Percentiles rank a stretch among this genome's conserved stretches.
These are phyloP conservation scores for Cichladusa arquata DNA, from an alignment of 2,113 vertebrate species.

Conservation along the genomic window DNA sequence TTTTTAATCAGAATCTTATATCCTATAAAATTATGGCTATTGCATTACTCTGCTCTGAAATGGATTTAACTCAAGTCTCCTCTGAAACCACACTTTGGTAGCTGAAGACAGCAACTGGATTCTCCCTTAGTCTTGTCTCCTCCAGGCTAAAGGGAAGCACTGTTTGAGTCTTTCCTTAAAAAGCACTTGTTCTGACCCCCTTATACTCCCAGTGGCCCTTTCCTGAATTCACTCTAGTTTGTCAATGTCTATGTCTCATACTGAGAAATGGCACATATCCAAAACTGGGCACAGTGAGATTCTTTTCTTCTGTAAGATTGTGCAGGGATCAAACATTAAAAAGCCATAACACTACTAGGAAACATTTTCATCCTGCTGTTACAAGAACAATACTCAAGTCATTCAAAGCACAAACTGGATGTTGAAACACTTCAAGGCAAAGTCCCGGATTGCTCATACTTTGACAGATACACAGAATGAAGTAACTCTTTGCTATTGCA, in stretches of 20 bases:
- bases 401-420: background rate
- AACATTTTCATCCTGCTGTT: background rate
- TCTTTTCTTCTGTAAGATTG: background rate
- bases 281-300: background rate
- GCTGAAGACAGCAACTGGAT: background rate
- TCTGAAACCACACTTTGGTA: background rate
- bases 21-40: background rate
- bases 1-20: background rate
- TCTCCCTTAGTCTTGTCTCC: background rate
- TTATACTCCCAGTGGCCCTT: background rate
- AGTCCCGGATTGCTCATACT: background rate
- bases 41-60: background rate
- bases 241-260: background rate
- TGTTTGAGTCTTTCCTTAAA: background rate
- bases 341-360: background rate
- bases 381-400: background rate
- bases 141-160: background rate
- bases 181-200: background rate
- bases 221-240: background rate
- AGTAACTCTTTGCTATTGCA: background rate
- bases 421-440: background rate
- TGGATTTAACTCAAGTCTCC: background rate
- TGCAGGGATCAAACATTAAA: background rate
- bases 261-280: background rate
- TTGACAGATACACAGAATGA: background rate